Conservation (phyloP, 2,888 invertebrate genomes). For the Erebia palarica region DNA sequence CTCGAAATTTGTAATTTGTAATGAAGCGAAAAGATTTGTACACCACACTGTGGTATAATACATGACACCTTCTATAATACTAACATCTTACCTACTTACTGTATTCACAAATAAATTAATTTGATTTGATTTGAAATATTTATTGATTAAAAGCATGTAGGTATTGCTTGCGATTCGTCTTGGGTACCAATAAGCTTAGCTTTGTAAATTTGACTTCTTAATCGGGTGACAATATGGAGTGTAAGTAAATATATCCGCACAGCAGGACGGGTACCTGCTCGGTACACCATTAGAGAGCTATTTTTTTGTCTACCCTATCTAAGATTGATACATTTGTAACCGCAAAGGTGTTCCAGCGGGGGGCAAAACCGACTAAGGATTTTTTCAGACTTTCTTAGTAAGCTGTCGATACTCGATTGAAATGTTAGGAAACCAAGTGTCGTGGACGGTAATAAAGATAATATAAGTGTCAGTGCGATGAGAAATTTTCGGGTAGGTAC, state of each 20-base stretch:
- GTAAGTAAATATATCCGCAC: conserved; percentile 63
- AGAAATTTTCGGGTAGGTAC: conserved; percentile 12
- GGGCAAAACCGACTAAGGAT: conserved; percentile 62
- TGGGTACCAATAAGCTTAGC: too few relatives aligned
- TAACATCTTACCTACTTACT: too few relatives aligned
- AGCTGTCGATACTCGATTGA: conserved; percentile 55
- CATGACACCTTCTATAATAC: too few relatives aligned
- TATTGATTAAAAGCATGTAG: too few relatives aligned
- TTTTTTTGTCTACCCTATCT: conserved; percentile 54
- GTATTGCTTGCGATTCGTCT: too few relatives aligned
- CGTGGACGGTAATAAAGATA: conserved; percentile 47
- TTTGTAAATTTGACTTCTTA: conserved; percentile 40
- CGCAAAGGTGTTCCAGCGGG: conserved; percentile 72
- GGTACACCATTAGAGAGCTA: conserved; percentile 52
- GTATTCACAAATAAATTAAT: too few relatives aligned
- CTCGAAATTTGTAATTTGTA: too few relatives aligned
- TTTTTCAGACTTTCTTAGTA: conserved; percentile 58
- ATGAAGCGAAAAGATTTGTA: too few relatives aligned
- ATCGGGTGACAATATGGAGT: conserved; percentile 43
- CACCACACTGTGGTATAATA: too few relatives aligned
- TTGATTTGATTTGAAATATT: too few relatives aligned
- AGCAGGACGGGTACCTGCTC: conserved; percentile 63
- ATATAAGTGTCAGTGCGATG: conserved; percentile 41
- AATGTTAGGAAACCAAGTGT: conserved; percentile 56
- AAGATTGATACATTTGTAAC: conserved; percentile 76